Evolutionary conservation across 2,797 vertebrate species (phyloP).

Genomic region (Phataginus tricuspis): DNA sequence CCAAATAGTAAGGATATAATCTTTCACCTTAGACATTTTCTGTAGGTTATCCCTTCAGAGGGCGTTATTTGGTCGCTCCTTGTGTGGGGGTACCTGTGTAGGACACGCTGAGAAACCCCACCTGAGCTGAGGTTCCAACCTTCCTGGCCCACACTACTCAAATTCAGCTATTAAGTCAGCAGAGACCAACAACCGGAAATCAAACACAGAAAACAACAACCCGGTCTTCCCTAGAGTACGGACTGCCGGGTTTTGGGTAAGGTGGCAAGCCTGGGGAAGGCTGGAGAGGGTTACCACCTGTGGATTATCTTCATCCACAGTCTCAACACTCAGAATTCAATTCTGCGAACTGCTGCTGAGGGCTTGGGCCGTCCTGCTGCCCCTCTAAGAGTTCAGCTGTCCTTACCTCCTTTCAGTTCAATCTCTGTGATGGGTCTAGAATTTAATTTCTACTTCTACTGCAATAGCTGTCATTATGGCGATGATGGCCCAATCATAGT

Average conservation of each 20-base stretch:
- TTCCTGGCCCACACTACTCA: background rate
- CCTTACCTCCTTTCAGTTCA: background rate
- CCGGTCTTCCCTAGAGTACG: background rate
- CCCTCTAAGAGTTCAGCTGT: background rate
- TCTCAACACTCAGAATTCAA: background rate
- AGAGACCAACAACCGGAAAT: background rate
- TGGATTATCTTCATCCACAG: rapidly evolving
- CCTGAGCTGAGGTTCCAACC: background rate
- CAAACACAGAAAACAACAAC: background rate
- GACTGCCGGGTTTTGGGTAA: background rate
- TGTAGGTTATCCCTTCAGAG: background rate
- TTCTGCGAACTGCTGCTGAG: rapidly evolving
- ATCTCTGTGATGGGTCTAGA: background rate
- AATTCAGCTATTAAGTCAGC: background rate
- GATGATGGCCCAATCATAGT: too few species aligned
- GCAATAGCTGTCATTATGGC: rapidly evolving
- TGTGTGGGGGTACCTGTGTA: background rate
- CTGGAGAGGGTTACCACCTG: rapidly evolving
- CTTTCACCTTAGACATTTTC: background rate
- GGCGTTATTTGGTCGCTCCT: background rate
- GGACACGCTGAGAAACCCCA: background rate
- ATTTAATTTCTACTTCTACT: background rate
- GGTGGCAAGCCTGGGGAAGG: background rate
- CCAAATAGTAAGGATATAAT: too few species aligned
- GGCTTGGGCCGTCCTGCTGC: too few species aligned